Conservation (phyloP, 2,113 vertebrate species). For the Sciurus niger region DNA sequence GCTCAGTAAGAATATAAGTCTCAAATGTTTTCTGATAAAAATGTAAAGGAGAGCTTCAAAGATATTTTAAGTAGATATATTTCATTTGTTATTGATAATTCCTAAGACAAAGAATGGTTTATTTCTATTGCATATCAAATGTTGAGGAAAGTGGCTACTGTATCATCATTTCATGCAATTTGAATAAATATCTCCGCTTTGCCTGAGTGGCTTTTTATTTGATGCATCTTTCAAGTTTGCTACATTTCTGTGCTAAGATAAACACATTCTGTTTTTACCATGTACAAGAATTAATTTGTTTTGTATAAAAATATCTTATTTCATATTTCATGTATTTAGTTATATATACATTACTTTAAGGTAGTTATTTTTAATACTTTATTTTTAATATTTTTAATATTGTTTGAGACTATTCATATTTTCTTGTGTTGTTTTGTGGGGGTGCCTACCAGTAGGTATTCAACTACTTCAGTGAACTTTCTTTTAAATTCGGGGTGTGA, state of each 20-base stretch:
- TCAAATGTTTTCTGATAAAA: slow-evolving; percentile 15
- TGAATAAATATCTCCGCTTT: slow-evolving; percentile 17
- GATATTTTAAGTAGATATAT: not conserved
- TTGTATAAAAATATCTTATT: not conserved
- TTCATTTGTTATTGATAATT: slow-evolving; percentile 48
- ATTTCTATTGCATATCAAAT: not conserved
- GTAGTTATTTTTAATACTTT: not conserved
- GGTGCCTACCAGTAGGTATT: not conserved
- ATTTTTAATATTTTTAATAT: no score
- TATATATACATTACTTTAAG: not conserved
- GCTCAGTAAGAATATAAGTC: not conserved
- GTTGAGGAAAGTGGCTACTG: not conserved
- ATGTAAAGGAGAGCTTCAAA: slow-evolving; percentile 52
- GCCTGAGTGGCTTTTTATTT: not conserved
- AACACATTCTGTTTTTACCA: not conserved
- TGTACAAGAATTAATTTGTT: not conserved
- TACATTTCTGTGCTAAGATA: not conserved
- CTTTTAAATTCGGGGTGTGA: not conserved
- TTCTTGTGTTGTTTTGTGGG: not conserved
- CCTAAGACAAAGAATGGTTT: not conserved
- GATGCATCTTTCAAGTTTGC: not conserved
- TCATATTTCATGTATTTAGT: not conserved
- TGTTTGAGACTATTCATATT: not conserved
- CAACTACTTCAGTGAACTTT: not conserved
- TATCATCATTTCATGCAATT: slow-evolving; percentile 31